Conservation (phyloP, 2,113 vertebrate species). For the Pholis gunnellus region DNA sequence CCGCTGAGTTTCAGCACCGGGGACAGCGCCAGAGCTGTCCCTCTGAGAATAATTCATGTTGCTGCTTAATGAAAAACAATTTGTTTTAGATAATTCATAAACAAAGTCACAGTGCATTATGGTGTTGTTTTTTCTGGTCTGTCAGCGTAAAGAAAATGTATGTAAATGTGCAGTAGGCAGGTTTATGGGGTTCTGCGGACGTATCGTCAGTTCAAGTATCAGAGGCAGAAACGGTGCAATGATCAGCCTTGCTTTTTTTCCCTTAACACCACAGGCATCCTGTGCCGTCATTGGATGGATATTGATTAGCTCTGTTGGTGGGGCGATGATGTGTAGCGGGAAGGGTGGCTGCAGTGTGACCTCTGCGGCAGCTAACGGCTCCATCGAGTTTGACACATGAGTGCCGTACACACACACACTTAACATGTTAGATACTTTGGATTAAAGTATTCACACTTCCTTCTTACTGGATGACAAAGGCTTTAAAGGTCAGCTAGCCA, state of each 20-base stretch:
- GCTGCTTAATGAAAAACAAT: not conserved
- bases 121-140: not conserved
- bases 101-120: not conserved
- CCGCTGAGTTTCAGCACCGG: not conserved
- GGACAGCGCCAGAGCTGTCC: not conserved
- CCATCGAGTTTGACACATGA: not conserved
- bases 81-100: not conserved
- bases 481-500: not conserved
- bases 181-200: not conserved
- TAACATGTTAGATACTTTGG: not conserved
- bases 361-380: not conserved
- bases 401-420: not conserved
- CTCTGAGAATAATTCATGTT: not conserved
- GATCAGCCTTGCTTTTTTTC: not conserved
- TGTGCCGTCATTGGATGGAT: not conserved
- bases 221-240: not conserved
- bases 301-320: not conserved
- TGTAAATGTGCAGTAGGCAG: not conserved
- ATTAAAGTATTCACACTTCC: not conserved
- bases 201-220: not conserved
- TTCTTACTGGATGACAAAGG: not conserved
- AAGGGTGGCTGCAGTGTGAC: not conserved
- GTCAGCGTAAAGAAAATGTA: not conserved
- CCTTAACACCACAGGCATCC: not conserved
- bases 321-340: not conserved